A percentile compares a stretch with the other conserved stretches of the same genome.
Conservation (phyloP, 2,113 vertebrate species). For the Anser brachyrhynchus region DNA sequence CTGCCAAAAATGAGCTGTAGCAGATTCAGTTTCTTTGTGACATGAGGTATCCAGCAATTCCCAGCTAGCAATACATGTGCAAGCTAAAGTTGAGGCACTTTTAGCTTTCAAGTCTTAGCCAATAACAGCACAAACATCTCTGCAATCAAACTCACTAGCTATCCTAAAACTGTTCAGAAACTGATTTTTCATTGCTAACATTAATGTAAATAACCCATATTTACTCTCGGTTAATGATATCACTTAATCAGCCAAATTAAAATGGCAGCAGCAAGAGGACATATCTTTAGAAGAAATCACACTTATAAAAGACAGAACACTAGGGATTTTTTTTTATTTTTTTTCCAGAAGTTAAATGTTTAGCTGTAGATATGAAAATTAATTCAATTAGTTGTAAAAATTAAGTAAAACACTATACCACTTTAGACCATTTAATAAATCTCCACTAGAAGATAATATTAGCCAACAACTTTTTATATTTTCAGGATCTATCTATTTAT, state of each 20-base stretch:
- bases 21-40: neutral
- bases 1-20: neutral
- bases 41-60: neutral
- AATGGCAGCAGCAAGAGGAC: neutral
- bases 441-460: neutral
- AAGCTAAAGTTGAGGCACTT: neutral
- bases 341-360: neutral
- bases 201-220: neutral
- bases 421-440: neutral
- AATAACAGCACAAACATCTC: neutral
- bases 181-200: neutral
- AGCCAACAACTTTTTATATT: neutral
- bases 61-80: neutral
- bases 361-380: neutral
- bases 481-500: neutral
- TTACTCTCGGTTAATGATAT: neutral
- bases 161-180: neutral
- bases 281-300: neutral
- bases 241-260: neutral
- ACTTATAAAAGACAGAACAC: neutral
- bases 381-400: neutral
- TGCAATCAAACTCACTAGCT: neutral
- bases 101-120: neutral
- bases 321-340: neutral
- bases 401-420: neutral